Evolutionary conservation across 1,140 invertebrate genomes (phyloP).

Genomic region (Mactra quadrangularis): DNA sequence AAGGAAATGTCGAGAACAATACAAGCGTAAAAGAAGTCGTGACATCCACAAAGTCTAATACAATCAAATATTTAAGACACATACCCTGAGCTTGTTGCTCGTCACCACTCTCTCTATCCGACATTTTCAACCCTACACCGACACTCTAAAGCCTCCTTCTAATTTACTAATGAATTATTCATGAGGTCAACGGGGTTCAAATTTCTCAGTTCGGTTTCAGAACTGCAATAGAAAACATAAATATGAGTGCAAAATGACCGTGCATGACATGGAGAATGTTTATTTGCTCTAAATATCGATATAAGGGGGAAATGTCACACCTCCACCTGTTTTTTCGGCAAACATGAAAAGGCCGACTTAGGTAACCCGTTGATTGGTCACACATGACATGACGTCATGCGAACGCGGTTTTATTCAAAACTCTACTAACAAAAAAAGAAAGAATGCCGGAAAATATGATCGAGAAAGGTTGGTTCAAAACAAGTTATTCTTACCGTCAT

Average conservation of each 20-base stretch:
- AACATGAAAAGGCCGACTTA: not conserved
- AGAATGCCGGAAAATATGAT: too few relatives aligned
- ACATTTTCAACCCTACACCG: conserved; percentile 80
- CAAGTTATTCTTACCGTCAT: too few relatives aligned
- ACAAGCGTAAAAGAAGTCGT: not conserved
- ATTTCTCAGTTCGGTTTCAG: not conserved
- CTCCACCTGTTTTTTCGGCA: not conserved
- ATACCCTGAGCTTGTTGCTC: conserved; percentile 78
- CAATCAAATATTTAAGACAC: conserved; percentile 30
- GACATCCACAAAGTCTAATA: not conserved
- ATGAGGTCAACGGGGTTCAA: conserved; percentile 70
- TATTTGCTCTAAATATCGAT: too few relatives aligned
- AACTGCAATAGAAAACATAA: conserved; percentile 3
- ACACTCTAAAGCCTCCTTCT: conserved; percentile 78
- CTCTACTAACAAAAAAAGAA: too few relatives aligned
- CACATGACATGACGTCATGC: too few relatives aligned
- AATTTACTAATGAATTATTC: conserved; percentile 78
- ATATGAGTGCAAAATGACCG: not conserved
- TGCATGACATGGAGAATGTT: not conserved
- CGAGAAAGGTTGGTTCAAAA: too few relatives aligned
- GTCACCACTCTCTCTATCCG: conserved; percentile 81
- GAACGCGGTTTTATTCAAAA: too few relatives aligned
- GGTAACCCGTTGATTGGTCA: not conserved
- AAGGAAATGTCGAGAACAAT: not conserved
- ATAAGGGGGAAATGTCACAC: too few relatives aligned